Evolutionary conservation across 2,113 vertebrate species (phyloP).

Genomic region (Corynorhinus townsendii): DNA sequence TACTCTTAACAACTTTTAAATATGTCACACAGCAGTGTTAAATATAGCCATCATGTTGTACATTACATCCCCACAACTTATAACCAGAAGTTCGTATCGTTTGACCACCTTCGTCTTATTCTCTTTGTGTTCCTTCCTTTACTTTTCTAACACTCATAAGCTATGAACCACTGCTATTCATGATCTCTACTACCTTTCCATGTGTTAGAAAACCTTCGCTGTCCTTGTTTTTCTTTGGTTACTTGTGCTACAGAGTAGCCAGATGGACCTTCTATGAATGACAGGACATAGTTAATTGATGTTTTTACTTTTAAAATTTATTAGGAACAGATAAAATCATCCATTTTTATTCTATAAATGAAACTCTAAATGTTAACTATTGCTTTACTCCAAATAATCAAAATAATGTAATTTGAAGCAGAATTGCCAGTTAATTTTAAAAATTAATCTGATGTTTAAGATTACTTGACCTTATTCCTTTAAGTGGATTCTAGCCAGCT

Average conservation of each 20-base stretch:
- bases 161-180: neutral
- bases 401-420: neutral
- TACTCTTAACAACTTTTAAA: neutral
- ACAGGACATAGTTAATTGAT: constrained; percentile 54
- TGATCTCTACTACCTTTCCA: neutral
- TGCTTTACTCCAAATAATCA: neutral
- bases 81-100: neutral
- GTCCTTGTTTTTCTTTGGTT: constrained; percentile 40
- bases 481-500: neutral
- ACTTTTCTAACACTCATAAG: neutral
- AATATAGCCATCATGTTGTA: neutral
- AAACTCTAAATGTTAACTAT: neutral
- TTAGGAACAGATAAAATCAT: constrained; percentile 56
- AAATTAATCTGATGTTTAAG: neutral
- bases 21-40: rapidly evolving
- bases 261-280: constrained; percentile 44
- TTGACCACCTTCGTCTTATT: neutral
- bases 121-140: neutral
- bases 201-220: neutral
- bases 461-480: neutral
- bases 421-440: neutral
- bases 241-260: constrained; percentile 37
- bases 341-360: constrained; percentile 16
- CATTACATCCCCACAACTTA: neutral
- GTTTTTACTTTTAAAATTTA: constrained; percentile 35